Evolutionary conservation across 2,888 invertebrate genomes (phyloP).

Genomic region (Serrognathus titanus): DNA sequence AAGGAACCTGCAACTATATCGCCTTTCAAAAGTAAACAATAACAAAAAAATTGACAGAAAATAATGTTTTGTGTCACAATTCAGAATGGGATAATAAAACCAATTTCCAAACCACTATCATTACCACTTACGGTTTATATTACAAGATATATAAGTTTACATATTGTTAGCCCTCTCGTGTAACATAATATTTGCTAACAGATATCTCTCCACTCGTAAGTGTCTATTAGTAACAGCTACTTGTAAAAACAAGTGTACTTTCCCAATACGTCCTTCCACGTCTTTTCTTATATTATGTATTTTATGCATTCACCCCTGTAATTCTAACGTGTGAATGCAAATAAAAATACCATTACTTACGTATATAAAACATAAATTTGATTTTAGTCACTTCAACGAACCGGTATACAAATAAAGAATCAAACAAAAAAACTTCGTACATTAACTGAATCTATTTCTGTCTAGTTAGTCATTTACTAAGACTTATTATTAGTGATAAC

Average conservation of each 20-base stretch:
- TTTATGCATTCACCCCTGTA: neutral
- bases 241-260: slow-evolving; percentile 38
- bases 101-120: slow-evolving; percentile 4
- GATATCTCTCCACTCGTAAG: slow-evolving; percentile 39
- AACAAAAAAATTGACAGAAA: too few species aligned
- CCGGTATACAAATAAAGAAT: too few species aligned
- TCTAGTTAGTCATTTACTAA: too few species aligned
- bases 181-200: slow-evolving; percentile 45
- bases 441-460: too few species aligned
- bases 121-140: slow-evolving; percentile 1
- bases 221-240: slow-evolving; percentile 48
- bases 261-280: slow-evolving; percentile 23
- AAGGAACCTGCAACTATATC: too few species aligned
- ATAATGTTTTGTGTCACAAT: neutral
- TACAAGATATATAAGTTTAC: slow-evolving; percentile 36
- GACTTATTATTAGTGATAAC: slow-evolving; percentile 26
- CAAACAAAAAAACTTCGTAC: too few species aligned
- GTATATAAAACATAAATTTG: too few species aligned
- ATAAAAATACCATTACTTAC: too few species aligned
- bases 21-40: too few species aligned
- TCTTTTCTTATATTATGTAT: neutral
- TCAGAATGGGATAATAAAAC: slow-evolving; percentile 6
- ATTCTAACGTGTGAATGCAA: too few species aligned
- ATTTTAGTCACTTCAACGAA: too few species aligned
- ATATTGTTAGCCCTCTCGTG: slow-evolving; percentile 44